Evolutionary conservation across 2,113 vertebrate genomes (phyloP), one percentile per base, ranked within the genome.

Genomic region (Haemorhous mexicanus): DNA sequence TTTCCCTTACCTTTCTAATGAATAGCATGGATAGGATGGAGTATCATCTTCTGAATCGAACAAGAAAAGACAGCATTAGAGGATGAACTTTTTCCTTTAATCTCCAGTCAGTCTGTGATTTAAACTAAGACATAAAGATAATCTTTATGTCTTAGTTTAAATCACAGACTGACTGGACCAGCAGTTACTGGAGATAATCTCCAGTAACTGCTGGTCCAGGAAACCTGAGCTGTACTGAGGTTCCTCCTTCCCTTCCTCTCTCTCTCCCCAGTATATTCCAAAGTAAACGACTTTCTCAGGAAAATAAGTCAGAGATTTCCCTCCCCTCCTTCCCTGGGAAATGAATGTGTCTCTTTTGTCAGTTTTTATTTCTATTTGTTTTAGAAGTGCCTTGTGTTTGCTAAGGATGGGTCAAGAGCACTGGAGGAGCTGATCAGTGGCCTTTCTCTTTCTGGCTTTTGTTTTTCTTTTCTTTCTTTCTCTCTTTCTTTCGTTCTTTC

Each of bases 371-470:
- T 95, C 59, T 10, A 13, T 96, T 97, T 97, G 97, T 91, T 98
- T 82, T 96, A 97, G 94, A 97, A 98, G 96, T 97, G 95, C 97
- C 97, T 98, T 98, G 74, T 97, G 76, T 97, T 97, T 97, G 84
- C 91, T 97, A 91, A 97, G 95, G 95, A 94, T 98, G 89, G 80
- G 92, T 96, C 90, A 83, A 93, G 93, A 97, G 91, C 96, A 94
- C 94, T 74, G 72, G 96, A 97, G 94, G 95, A 98, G 96, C 97
- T 97, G 92, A 97, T 93, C 90, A 88, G 97, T 97, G 96, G 96
- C 98, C 97, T 98, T 97, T 98, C 95, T 96, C 95, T 96, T 87
- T 97, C 95, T 95, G 93, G 76, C 88, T 95, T 32, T 64, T 90
- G 75, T 66, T 92, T 84, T 80, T 74, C 37, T 66, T 87, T 86